Evolutionary conservation across 2,888 invertebrate species (phyloP), one percentile per base, ranked within the genome.

Genomic region (Glaucopsyche alexis): DNA sequence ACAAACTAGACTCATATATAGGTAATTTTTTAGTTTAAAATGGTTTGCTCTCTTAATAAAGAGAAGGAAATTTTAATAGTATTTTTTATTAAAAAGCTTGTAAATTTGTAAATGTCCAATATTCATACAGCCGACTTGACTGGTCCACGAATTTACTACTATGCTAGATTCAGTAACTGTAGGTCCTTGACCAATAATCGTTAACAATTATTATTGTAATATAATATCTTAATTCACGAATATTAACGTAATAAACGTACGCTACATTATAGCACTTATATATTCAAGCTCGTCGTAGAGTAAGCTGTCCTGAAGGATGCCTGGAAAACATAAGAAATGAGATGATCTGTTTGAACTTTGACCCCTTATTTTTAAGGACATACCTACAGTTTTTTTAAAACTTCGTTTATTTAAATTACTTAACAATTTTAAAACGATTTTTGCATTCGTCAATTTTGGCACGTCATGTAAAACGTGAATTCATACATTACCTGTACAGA

Each of bases 181-280:
- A 91, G 88, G 75, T 81, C 87, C 91, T 88, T 85, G 91, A 91
- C 91, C 91, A 91, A 91, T 91, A 90, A 90, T 80, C 76, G 82
- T 81, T 86, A 87, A 87, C 85, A 60, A 11, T 60, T 29, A 11
- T 60, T 29, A 19, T 55, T 83, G 83, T 81, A 81, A 79, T 83
- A 82, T 87, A 38, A 60, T 60, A 87, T 85, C 85, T 83, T 83
- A 81, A 83, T 84, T 87, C 88, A 89, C 87, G 88, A 88, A 88
- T 85, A 81, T 84, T 84, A 84, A 83, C 81, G 79, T 81, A 82
- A 82, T 78, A 7, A 42, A 82, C 82, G 82, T 78, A 78, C 79
- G 86, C 85, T 84, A 84, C 80, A 79, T 79, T 74, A 79, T 83
- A 79, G 81, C 82, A 83, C 82, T 78, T 80, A 77, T 75, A 75